Conservation (phyloP, 2,113 vertebrate species). For the Alouatta palliata region DNA sequence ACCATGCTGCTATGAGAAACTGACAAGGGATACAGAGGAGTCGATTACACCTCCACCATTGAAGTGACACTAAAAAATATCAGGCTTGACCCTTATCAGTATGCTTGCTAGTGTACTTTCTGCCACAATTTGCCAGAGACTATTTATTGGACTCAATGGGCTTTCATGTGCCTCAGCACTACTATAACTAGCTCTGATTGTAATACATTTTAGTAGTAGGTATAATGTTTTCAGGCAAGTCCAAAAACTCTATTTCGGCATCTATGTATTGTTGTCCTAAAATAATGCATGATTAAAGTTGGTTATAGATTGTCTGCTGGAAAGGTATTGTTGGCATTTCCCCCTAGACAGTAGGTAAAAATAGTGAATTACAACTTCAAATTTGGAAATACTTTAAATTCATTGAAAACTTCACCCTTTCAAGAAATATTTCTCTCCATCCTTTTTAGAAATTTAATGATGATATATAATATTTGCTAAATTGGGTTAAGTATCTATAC, state of each 20-base stretch:
- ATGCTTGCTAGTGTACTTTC: neutral
- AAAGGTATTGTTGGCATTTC: slow-evolving; percentile 20
- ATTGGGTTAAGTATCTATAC: neutral
- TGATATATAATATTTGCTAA: neutral
- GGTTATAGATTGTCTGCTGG: neutral
- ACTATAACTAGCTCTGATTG: neutral
- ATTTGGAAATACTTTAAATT: slow-evolving; percentile 23
- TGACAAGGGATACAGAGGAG: neutral
- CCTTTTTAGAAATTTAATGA: slow-evolving; percentile 19
- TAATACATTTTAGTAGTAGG: slow-evolving; percentile 16
- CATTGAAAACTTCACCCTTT: neutral
- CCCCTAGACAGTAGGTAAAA: neutral
- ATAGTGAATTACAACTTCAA: neutral
- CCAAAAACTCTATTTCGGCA: neutral
- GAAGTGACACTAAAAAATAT: neutral
- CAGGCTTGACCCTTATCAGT: neutral
- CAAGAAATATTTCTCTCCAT: neutral
- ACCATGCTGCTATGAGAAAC: slow-evolving; percentile 45
- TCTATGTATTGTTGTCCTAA: neutral
- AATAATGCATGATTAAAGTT: neutral
- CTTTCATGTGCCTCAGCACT: neutral
- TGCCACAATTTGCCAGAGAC: neutral
- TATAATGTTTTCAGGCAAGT: neutral
- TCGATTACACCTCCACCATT: neutral
- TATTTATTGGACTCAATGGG: neutral